Percentiles rank a stretch among this genome's conserved stretches.
phyloP scores from a whole-genome alignment of 1,140 invertebrate species.

The Lanistes nyassanus region DNA sequence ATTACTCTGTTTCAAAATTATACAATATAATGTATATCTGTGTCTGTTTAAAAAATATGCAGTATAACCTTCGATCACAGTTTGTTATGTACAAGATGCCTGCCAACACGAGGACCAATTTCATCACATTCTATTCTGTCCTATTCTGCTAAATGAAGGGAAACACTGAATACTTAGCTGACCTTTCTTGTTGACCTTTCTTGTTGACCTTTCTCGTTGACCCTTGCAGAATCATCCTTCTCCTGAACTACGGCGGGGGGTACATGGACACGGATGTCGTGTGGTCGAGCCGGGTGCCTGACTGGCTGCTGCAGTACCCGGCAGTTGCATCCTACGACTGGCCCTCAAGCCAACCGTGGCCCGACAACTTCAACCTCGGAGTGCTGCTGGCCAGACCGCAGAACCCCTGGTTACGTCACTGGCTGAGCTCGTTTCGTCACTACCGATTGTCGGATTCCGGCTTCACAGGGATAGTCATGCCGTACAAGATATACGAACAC shows the following conservation, averaged over 20 bases:
- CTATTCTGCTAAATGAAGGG: too few species aligned
- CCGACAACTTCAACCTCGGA: slow-evolving; percentile 32
- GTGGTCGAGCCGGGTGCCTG: slow-evolving; percentile 23
- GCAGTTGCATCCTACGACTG: slow-evolving; percentile 29
- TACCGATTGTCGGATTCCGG: slow-evolving; percentile 17
- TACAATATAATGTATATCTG: too few species aligned
- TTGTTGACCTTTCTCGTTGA: neutral
- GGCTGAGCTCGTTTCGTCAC: slow-evolving; percentile 12
- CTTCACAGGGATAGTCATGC: slow-evolving; percentile 27
- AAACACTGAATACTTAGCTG: too few species aligned
- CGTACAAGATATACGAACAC: slow-evolving; percentile 32
- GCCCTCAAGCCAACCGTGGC: slow-evolving; percentile 20
- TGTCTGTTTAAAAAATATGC: too few species aligned
- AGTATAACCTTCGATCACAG: too few species aligned
- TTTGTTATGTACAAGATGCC: too few species aligned
- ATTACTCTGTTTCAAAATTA: too few species aligned
- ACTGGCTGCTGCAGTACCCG: slow-evolving; percentile 25
- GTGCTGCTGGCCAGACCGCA: slow-evolving; percentile 26
- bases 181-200: neutral
- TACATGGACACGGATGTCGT: slow-evolving; percentile 30
- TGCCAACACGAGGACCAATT: too few species aligned
- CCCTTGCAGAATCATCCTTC: neutral
- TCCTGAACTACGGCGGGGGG: slow-evolving; percentile 10
- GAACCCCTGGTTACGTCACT: slow-evolving; percentile 25
- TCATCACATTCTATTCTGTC: too few species aligned